These are phyloP conservation scores for Pyxicephalus adspersus DNA, from an alignment of 2,113 vertebrate species.

Conservation along the genomic window DNA sequence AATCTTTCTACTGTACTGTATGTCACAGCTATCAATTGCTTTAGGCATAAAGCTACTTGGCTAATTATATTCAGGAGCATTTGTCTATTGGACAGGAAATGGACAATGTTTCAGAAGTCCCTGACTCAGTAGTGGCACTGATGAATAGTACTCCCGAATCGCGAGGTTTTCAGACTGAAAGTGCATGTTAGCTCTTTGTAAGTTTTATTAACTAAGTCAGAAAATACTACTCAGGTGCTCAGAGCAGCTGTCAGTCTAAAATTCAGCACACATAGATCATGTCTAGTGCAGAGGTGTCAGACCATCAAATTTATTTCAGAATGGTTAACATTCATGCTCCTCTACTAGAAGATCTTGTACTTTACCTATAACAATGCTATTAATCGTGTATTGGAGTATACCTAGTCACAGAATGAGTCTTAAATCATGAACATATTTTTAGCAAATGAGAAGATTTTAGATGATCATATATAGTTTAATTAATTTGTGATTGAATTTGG, in stretches of 20 bases:
- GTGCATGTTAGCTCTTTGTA: constrained; percentile 36
- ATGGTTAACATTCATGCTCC: neutral
- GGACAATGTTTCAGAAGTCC: constrained; percentile 52
- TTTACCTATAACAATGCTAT: neutral
- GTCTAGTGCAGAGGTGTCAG: constrained; percentile 6
- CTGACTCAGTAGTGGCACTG: constrained; percentile 36
- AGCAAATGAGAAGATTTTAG: no score
- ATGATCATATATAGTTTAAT: no score
- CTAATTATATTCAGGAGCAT: constrained; percentile 52
- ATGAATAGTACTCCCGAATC: constrained; percentile 21
- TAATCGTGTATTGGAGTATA: neutral
- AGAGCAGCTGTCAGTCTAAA: constrained; percentile 9
- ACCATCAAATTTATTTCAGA: constrained; percentile 22
- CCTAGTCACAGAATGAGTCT: neutral
- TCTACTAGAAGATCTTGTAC: neutral
- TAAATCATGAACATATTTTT: no score
- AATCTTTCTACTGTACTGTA: constrained; percentile 35
- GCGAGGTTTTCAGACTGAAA: constrained; percentile 30
- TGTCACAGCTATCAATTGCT: constrained; percentile 37
- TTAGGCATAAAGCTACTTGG: constrained; percentile 29
- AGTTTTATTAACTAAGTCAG: constrained; percentile 44
- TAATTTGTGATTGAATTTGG: no score
- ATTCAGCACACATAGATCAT: constrained; percentile 29
- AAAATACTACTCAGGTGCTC: constrained; percentile 29
- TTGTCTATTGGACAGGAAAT: constrained; percentile 47